phyloP scores from a whole-genome alignment of 2,888 invertebrate species.

The Dione vanillae region DNA sequence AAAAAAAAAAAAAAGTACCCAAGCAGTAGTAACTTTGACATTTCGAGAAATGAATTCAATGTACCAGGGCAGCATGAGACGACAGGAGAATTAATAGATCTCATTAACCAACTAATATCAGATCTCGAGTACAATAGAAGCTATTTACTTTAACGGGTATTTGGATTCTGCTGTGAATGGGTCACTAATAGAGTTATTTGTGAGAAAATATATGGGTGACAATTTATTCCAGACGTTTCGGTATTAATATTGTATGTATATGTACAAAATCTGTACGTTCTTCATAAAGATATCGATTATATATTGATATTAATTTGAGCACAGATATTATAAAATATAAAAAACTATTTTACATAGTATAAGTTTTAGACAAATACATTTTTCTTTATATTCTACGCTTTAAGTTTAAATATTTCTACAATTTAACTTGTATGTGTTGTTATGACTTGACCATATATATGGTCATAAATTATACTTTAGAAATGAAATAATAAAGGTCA shows the following conservation, averaged over 20 bases:
- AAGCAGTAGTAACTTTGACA: not conserved
- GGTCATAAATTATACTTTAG: too few relatives aligned
- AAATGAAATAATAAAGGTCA: too few relatives aligned
- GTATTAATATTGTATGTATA: conserved; percentile 7
- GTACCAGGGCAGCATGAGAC: conserved; percentile 54
- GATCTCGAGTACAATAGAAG: conserved; percentile 45
- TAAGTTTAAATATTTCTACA: too few relatives aligned
- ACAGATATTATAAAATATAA: too few relatives aligned
- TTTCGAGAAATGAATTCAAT: conserved; percentile 52
- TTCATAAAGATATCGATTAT: not conserved
- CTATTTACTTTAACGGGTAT: conserved; percentile 51
- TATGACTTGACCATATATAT: too few relatives aligned
- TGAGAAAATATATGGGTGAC: conserved; percentile 38
- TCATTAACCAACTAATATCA: conserved; percentile 54
- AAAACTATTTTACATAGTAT: not conserved
- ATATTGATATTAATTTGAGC: conserved; percentile 5
- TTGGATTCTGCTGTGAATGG: conserved; percentile 44
- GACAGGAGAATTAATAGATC: conserved; percentile 55
- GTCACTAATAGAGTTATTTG: conserved; percentile 42
- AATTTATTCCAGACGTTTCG: conserved; percentile 39
- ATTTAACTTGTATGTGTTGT: too few relatives aligned
- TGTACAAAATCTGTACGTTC: not conserved
- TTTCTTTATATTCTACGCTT: too few relatives aligned
- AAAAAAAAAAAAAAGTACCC: not conserved
- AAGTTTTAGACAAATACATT: not conserved